Base-by-base conservation (phyloP, 2,888 invertebrate species). In the Himalopsyche tibetana region DNA sequence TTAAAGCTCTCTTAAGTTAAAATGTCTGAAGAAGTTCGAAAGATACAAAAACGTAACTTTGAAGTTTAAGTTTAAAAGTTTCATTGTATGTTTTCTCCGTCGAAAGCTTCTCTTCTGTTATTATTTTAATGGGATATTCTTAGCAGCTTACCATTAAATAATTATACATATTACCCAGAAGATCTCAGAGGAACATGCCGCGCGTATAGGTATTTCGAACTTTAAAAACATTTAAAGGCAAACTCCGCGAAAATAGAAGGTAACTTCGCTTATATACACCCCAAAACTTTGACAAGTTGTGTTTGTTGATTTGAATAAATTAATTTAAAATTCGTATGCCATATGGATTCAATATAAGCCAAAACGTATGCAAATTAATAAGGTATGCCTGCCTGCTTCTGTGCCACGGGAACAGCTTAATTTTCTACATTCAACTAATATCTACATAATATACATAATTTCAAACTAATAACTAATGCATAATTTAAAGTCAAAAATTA, bases 141-240 rank as follows among this genome's bases (percentile, higher is more conserved):
- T 19, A 63, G 28, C 63, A 19, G 63, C 19, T 63, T 63, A 63
- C 63, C 63, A 63, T 63, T 28, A 63, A 63, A 63, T 63, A 63
- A 63, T 63, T 63, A 63, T 19, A 28, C n/a, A 63, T 63, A 63
- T 63, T 63, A 63, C 63, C 63, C 28, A 63, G 19, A 28, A 28
- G 63, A 63, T 28, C 63, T 15, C 63, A 0, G 63, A 63, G 63
- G 63, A 63, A 63, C 51, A 63, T 28, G 28, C 63, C 63, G 63
- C 63, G 63, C 63, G 63, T 63, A 63, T 63, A 28, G 63, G 63
- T 28, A 15, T 63, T 63, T 63, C 9, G 19, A 19, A 63, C 19
- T 63, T 63, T 63, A 63, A 63, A 63, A 63, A 63, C 63, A 63
- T 63, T 63, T 63, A 63, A 63, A 63, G 63, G 63, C 63, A 63